Base-by-base conservation (phyloP, 2,113 vertebrate genomes). In the Phyllostomus hastatus region DNA sequence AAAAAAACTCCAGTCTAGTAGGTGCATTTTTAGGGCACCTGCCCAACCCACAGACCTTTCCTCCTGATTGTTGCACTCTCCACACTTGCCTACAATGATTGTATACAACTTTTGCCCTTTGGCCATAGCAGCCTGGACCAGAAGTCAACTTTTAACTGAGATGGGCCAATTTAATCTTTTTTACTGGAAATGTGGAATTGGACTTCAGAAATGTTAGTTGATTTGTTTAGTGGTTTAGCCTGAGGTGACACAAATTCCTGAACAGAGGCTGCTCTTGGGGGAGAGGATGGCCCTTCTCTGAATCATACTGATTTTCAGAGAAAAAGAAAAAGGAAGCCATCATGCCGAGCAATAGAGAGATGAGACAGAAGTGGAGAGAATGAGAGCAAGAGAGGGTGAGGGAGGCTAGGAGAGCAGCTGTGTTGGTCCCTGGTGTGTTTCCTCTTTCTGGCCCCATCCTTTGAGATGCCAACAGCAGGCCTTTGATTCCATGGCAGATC, bases 291-390 rank as follows among this genome's bases (percentile, higher is more conserved):
- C 4, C 59, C 33, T 92, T 87, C 66, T 79, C 66, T 79, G 94
- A 86, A 54, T 80, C 41, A 33, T 8, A 38, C 11, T 69, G 33
- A 26, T 86, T 92, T 93, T 95, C 8, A n/a, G 41, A 83, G 69
- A 59, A 95, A 72, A 35, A 91, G 67, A 64, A 92, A 87, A 81
- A 69, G 35, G 16, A 81, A 82, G 10, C 26, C 66, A 61, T 9
- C 20, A 19, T 48, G 26, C 19, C 22, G 28, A 84, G 64, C 80
- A 16, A 61, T 14, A 7, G 46, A 88, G 35, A 83, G 35, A 28
- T 33, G 41, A 79, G 57, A 80, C 22, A 10, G 5, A 33, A 14
- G 1, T n/a, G n/a, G 28, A 78, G 20, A 69, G 52, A 64, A n/a
- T 35, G 70, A 91, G 59, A 46, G 14, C 10, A 54, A 91, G 64